These are phyloP conservation scores for Mythimna pallens DNA, from an alignment of 2,888 invertebrate species.

Conservation along the genomic window DNA sequence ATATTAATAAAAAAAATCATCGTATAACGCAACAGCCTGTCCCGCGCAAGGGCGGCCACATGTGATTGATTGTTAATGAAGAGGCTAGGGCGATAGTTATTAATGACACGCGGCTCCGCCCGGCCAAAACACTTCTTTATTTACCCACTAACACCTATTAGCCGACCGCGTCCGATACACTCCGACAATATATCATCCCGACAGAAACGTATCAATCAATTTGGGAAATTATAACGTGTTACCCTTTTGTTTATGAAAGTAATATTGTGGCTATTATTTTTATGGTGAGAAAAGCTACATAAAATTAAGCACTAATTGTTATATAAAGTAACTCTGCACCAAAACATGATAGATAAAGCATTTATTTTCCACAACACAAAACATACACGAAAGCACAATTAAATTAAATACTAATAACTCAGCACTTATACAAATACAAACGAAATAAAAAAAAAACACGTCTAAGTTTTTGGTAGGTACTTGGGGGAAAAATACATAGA, in stretches of 20 bases:
- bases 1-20: constrained; percentile 65
- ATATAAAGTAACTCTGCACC: too few relatives aligned
- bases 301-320: too few relatives aligned
- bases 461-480: too few relatives aligned
- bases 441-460: too few relatives aligned
- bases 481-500: too few relatives aligned
- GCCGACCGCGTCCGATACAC: constrained; percentile 80
- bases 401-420: too few relatives aligned
- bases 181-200: constrained; percentile 84
- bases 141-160: constrained; percentile 88
- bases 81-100: constrained; percentile 87
- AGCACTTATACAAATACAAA: too few relatives aligned
- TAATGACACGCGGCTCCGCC: constrained; percentile 85
- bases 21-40: constrained; percentile 73
- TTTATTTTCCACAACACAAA: too few relatives aligned
- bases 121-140: constrained; percentile 80
- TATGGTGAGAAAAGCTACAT: background rate
- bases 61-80: constrained; percentile 90
- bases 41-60: constrained; percentile 75
- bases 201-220: constrained; percentile 87
- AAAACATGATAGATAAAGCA: too few relatives aligned
- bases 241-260: constrained; percentile 73
- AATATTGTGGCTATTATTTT: constrained; percentile 27
- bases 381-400: too few relatives aligned
- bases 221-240: constrained; percentile 81